Percentiles rank a stretch among this genome's conserved stretches.
Evolutionary conservation across 2,113 vertebrate genomes (phyloP).

Genomic region (Dryoscopus gambensis): DNA sequence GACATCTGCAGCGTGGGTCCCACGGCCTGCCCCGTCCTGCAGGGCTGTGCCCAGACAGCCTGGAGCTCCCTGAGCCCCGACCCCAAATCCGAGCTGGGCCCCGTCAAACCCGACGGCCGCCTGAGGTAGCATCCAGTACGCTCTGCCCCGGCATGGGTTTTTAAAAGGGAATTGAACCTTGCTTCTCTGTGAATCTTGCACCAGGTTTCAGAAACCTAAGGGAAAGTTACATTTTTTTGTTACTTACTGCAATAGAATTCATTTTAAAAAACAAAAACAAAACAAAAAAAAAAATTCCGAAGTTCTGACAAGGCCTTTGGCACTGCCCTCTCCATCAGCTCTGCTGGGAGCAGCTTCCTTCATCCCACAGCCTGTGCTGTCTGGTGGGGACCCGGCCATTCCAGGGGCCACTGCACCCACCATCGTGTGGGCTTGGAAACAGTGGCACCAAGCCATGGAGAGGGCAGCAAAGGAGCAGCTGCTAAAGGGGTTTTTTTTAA

Average conservation of each 20-base stretch:
- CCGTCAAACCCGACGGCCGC: slow-evolving; percentile 82
- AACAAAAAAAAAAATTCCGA: not conserved
- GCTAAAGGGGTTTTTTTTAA: not conserved
- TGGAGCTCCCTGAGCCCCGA: slow-evolving; percentile 97
- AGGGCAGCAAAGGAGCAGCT: slow-evolving; percentile 31
- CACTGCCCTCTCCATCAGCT: slow-evolving; percentile 3
- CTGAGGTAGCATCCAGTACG: slow-evolving; percentile 88
- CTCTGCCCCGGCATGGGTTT: not conserved
- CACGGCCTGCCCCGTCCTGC: slow-evolving; percentile 87
- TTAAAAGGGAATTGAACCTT: slow-evolving; percentile 64
- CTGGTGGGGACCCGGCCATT: rapidly evolving
- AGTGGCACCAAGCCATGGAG: not conserved
- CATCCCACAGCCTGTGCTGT: not conserved
- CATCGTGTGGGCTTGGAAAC: rapidly evolving
- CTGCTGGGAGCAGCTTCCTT: not conserved
- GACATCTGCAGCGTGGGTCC: slow-evolving; percentile 84
- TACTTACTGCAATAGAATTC: not conserved
- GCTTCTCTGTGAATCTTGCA: not conserved
- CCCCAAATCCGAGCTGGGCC: slow-evolving; percentile 90
- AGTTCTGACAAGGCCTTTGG: slow-evolving; percentile 10
- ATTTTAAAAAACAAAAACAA: not conserved
- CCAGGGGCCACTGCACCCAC: not conserved
- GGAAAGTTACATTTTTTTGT: not conserved
- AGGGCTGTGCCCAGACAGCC: slow-evolving; percentile 86
- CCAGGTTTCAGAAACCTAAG: not conserved